A percentile compares a stretch with the other conserved stretches of the same genome.
Evolutionary conservation across 2,888 invertebrate genomes (phyloP).

Genomic region (Azorinus chamasolen): DNA sequence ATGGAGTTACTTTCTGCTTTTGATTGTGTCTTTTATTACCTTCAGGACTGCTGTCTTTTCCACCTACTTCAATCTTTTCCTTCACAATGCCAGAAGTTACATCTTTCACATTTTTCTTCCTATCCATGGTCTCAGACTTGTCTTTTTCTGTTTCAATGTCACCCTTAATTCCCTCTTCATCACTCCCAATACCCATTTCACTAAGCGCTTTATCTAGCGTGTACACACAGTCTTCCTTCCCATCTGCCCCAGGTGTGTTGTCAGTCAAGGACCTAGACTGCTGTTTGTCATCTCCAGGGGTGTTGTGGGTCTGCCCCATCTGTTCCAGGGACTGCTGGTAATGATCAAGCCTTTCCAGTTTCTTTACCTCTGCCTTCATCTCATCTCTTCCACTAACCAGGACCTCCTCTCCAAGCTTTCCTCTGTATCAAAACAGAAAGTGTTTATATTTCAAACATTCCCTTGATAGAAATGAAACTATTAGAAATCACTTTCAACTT

Average conservation of each 20-base stretch:
- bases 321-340: slow-evolving; percentile 35
- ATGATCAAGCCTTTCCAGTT: slow-evolving; percentile 65
- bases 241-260: not conserved
- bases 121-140: not conserved
- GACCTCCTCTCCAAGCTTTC: slow-evolving; percentile 73
- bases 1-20: slow-evolving; percentile 8
- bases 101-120: not conserved
- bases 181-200: slow-evolving; percentile 20
- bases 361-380: slow-evolving; percentile 63
- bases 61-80: too few relatives aligned
- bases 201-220: slow-evolving; percentile 28
- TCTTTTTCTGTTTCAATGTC: not conserved
- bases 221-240: slow-evolving; percentile 16
- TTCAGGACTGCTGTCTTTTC: not conserved
- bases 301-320: not conserved
- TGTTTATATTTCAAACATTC: not conserved
- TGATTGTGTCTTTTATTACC: not conserved
- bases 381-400: slow-evolving; percentile 46
- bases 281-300: not conserved
- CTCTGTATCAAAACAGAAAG: slow-evolving; percentile 50
- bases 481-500: too few relatives aligned
- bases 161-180: not conserved
- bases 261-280: not conserved
- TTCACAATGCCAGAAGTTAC: not conserved
- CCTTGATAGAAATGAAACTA: too few relatives aligned